These are phyloP conservation scores for Lichenostomus cassidix DNA, from an alignment of 2,113 vertebrate species.

Conservation along the genomic window DNA sequence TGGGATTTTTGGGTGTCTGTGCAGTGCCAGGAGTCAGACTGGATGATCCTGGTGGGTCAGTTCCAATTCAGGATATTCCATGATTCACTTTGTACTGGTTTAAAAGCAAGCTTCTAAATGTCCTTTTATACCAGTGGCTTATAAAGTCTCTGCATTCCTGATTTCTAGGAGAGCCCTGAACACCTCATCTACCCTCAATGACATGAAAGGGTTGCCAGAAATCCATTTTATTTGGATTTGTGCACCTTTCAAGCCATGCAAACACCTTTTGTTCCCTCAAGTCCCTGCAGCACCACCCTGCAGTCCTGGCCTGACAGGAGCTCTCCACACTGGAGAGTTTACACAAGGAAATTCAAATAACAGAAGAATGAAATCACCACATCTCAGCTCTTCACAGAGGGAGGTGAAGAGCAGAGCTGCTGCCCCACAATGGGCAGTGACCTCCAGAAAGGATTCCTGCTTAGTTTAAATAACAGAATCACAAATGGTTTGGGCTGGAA, in stretches of 20 bases:
- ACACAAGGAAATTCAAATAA: background rate
- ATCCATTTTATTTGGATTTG: background rate
- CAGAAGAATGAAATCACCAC: background rate
- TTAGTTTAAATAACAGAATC: background rate
- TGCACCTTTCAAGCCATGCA: background rate
- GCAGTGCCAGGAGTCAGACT: background rate
- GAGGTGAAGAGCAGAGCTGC: background rate
- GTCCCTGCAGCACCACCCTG: background rate
- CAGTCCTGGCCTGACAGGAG: background rate
- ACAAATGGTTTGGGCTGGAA: background rate
- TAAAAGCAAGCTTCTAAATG: background rate
- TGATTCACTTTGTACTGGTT: background rate
- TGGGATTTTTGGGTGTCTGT: background rate
- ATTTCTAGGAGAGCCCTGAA: background rate
- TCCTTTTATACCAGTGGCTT: background rate
- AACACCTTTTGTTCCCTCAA: background rate
- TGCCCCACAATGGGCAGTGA: background rate
- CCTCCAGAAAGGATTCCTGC: background rate
- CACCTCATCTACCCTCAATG: background rate
- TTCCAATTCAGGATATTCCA: background rate
- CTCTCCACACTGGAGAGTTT: background rate
- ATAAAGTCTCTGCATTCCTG: background rate
- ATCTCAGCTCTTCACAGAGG: background rate
- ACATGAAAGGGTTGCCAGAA: background rate
- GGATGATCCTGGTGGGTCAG: too few species aligned